Conservation (phyloP, 2,113 vertebrate genomes). For the Microtus ochrogaster region DNA sequence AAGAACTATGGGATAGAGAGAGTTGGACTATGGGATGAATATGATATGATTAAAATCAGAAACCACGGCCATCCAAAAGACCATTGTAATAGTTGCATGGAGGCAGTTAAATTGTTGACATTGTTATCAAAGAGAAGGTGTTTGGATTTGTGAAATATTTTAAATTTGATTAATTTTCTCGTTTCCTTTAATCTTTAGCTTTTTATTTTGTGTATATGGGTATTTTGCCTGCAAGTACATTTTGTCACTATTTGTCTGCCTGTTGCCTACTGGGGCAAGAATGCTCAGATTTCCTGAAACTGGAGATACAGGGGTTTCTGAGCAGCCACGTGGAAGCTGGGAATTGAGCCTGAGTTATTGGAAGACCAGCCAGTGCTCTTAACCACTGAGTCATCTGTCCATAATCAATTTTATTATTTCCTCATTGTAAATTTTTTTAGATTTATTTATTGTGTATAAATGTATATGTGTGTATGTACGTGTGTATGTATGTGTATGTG, state of each 20-base stretch:
- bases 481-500: neutral
- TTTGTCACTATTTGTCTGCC: neutral
- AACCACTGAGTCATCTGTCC: neutral
- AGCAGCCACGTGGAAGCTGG: neutral
- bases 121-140: neutral
- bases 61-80: neutral
- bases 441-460: neutral
- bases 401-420: neutral
- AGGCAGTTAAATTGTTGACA: neutral
- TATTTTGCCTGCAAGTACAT: neutral
- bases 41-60: neutral
- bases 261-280: neutral
- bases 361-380: neutral
- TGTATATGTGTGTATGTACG: neutral
- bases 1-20: neutral
- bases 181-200: neutral
- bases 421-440: neutral
- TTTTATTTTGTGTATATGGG: neutral
- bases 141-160: neutral
- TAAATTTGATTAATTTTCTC: neutral
- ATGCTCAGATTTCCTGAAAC: neutral
- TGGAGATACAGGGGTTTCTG: neutral
- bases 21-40: neutral
- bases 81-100: neutral
- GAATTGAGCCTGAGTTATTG: neutral